Conservation (phyloP, 2,888 invertebrate genomes). For the Drosophila trichaetosa region DNA sequence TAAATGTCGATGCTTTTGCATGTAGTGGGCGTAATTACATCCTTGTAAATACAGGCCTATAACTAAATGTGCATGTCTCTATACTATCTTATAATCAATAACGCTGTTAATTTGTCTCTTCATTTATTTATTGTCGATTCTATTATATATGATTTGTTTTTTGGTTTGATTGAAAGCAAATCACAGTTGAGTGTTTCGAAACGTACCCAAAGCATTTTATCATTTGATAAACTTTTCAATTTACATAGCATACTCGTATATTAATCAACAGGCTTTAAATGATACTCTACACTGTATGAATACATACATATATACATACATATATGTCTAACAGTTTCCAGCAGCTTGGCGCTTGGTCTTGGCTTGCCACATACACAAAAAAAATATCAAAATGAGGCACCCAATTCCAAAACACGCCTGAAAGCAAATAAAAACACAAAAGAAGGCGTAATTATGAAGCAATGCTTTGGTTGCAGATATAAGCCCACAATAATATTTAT, state of each 20-base stretch:
- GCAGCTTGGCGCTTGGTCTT: constrained; percentile 66
- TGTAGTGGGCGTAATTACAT: constrained; percentile 28
- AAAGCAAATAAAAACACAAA: constrained; percentile 12
- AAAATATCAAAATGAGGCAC: constrained; percentile 20
- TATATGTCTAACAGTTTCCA: constrained; percentile 40
- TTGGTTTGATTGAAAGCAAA: constrained; percentile 72
- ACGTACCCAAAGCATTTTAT: constrained; percentile 49
- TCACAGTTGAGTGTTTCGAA: constrained; percentile 82
- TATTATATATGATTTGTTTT: constrained; percentile 42
- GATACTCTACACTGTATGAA: constrained; percentile 32
- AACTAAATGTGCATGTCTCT: constrained; percentile 39
- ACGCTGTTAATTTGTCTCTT: constrained; percentile 10
- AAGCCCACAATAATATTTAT: constrained; percentile 21
- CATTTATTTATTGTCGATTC: constrained; percentile 20
- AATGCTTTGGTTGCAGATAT: constrained; percentile 73
- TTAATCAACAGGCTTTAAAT: constrained; percentile 54
- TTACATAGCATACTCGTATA: constrained; percentile 50
- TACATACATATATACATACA: constrained; percentile 10
- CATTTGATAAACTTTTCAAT: constrained; percentile 47
- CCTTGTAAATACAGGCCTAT: constrained; percentile 27
- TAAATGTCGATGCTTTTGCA: constrained; percentile 50
- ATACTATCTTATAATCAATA: constrained; percentile 4
- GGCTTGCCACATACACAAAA: constrained; percentile 49
- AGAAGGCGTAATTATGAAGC: constrained; percentile 23
- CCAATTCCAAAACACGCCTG: constrained; percentile 27